Evolutionary conservation across 2,113 vertebrate genomes (phyloP).

Genomic region (Malurus alboscapulatus): DNA sequence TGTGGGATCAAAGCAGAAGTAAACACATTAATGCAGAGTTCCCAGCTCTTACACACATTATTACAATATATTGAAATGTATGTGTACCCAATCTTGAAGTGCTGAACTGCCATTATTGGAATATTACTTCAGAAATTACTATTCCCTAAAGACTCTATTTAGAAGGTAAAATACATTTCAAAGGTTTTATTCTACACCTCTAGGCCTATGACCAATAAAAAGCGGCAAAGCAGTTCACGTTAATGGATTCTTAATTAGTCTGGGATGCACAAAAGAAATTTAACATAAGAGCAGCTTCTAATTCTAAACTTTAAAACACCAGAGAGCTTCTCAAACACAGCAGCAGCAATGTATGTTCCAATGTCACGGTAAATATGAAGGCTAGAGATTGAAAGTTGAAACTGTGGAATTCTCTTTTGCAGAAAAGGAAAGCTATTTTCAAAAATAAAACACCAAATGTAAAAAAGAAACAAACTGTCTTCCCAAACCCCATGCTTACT

Average conservation of each 20-base stretch:
- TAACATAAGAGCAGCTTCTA: background rate
- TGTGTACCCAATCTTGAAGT: background rate
- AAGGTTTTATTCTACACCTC: background rate
- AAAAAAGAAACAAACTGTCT: no score
- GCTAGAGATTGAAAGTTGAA: background rate
- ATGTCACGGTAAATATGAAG: background rate
- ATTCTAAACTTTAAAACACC: conserved; percentile 18
- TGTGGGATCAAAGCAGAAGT: background rate
- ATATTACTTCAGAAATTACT: conserved; percentile 1
- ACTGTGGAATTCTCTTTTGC: background rate
- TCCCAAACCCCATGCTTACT: background rate
- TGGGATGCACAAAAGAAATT: conserved; percentile 32
- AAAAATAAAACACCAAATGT: background rate
- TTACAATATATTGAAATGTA: background rate
- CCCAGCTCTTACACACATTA: background rate
- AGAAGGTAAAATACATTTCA: conserved; percentile 3
- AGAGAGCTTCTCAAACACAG: background rate
- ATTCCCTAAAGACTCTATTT: background rate
- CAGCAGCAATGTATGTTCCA: background rate
- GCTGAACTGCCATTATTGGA: background rate
- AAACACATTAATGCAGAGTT: background rate
- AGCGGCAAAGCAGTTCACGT: background rate
- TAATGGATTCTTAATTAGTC: conserved; percentile 47
- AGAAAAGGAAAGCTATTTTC: background rate
- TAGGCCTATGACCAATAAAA: conserved; percentile 5